Conservation (phyloP, 2,797 vertebrate species). For the Austrolebias charrua region DNA sequence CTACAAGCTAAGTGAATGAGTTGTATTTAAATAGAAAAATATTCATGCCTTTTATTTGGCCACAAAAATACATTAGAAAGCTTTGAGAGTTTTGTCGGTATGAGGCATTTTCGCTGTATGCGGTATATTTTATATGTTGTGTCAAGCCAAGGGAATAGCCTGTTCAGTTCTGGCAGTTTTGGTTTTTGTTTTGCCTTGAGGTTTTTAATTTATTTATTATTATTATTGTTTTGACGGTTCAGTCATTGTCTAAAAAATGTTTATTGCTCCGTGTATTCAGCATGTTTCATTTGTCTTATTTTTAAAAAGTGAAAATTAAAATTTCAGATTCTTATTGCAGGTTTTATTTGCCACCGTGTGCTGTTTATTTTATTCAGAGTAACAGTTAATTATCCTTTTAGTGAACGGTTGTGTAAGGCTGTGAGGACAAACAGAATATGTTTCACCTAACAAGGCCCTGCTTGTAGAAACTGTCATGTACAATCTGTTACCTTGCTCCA, state of each 20-base stretch:
- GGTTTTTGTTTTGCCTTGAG: neutral
- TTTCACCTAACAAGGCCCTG: conserved; percentile 36
- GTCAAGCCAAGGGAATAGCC: conserved; percentile 14
- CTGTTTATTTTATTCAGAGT: too few relatives aligned
- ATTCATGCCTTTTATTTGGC: neutral
- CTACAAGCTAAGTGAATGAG: neutral
- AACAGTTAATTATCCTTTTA: neutral
- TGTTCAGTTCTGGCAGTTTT: neutral
- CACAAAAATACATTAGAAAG: neutral
- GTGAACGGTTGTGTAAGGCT: neutral
- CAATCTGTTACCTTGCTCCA: conserved; percentile 55
- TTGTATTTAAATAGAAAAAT: neutral
- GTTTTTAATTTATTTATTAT: neutral
- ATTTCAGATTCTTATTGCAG: neutral
- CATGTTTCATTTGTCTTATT: too few relatives aligned
- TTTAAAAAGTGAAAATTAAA: too few relatives aligned
- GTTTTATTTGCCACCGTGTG: neutral
- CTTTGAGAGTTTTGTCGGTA: neutral
- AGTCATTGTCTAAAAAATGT: neutral
- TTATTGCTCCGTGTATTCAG: too few relatives aligned
- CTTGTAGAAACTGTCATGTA: conserved; percentile 26
- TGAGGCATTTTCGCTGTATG: neutral
- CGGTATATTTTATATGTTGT: conserved; percentile 24
- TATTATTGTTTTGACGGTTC: neutral
- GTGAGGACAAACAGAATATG: conserved; percentile 1